Conservation (phyloP, 2,113 vertebrate species). For the Platysternon megacephalum region DNA sequence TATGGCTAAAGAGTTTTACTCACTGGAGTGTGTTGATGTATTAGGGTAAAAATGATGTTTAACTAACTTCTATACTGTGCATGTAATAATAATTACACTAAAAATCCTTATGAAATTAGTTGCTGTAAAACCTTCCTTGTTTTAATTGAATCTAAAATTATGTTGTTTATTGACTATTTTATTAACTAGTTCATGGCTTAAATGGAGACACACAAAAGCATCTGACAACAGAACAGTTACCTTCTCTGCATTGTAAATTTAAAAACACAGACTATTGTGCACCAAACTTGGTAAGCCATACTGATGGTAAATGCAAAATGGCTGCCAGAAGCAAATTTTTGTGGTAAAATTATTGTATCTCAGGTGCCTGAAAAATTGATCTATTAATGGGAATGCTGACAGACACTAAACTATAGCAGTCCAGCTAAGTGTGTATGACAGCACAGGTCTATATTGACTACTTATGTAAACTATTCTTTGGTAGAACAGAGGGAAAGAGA, state of each 20-base stretch:
- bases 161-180: not conserved
- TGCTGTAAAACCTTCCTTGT: not conserved
- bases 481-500: not conserved
- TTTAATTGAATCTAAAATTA: not conserved
- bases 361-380: not conserved
- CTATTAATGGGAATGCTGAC: accelerated
- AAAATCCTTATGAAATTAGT: not conserved
- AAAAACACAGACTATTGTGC: not conserved
- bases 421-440: not conserved
- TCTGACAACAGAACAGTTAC: not conserved
- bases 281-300: not conserved
- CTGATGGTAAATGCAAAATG: not conserved
- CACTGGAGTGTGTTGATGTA: not conserved
- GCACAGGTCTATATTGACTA: accelerated
- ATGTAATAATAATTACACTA: not conserved
- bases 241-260: accelerated
- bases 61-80: not conserved
- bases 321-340: not conserved
- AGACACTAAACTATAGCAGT: not conserved
- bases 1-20: not conserved
- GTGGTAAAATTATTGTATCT: not conserved
- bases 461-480: accelerated
- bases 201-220: not conserved
- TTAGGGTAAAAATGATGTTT: not conserved
- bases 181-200: not conserved